These are phyloP conservation scores for Holothuria glaberrima DNA, from an alignment of 35 echinoderm and acorn worm genomes.

Conservation along the genomic window DNA sequence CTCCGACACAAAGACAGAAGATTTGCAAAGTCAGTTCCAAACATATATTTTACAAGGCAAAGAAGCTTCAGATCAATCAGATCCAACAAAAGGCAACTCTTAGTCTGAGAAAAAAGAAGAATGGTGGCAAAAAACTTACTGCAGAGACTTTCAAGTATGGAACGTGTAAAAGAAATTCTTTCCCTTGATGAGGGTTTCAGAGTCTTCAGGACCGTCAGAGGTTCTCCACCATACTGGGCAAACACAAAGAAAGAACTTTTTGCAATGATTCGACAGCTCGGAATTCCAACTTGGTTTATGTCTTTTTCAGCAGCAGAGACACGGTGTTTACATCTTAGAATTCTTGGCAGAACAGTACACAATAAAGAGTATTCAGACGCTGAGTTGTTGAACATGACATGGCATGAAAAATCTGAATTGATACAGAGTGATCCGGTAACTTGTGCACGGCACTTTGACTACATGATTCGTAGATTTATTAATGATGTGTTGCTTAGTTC, in stretches of 20 bases:
- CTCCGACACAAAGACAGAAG: constrained; percentile 55
- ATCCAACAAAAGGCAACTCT: constrained; percentile 41
- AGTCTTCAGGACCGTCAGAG: constrained; percentile 54
- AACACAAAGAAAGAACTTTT: constrained; percentile 58
- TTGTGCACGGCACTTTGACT: constrained; percentile 64
- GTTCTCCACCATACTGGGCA: constrained; percentile 65
- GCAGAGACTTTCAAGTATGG: constrained; percentile 48
- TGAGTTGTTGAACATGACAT: constrained; percentile 45
- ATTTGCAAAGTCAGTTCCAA: constrained; percentile 41
- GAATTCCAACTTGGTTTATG: constrained; percentile 63
- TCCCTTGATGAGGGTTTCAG: constrained; percentile 64
- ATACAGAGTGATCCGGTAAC: constrained; percentile 71
- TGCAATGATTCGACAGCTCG: constrained; percentile 57
- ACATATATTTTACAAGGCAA: constrained; percentile 54
- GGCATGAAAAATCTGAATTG: constrained; percentile 64
- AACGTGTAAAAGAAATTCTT: constrained; percentile 36
- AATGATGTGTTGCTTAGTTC: constrained; percentile 60
- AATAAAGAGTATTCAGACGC: constrained; percentile 42
- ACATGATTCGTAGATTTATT: constrained; percentile 46
- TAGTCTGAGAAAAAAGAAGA: constrained; percentile 38
- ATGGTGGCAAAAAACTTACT: constrained; percentile 33
- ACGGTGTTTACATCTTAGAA: constrained; percentile 46
- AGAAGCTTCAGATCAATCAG: constrained; percentile 54
- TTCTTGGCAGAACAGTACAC: constrained; percentile 55
- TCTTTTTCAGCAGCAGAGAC: constrained; percentile 66